Base-by-base conservation (phyloP, 2,113 vertebrate species). In the Sebastes fasciatus region DNA sequence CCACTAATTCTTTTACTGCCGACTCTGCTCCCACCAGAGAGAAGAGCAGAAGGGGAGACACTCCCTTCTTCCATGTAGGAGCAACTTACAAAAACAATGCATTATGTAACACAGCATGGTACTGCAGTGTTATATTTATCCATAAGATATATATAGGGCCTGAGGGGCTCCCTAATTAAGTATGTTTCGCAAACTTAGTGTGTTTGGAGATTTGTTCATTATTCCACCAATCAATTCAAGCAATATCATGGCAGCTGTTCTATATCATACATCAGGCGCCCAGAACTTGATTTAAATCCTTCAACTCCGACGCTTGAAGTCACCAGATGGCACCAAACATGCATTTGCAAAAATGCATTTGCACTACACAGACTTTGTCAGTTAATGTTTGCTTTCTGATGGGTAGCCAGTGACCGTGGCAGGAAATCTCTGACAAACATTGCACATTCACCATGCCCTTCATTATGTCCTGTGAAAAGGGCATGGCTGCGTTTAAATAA, bases 311-410 rank as follows among this genome's bases (percentile, higher is more conserved):
- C 40, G 77, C 77, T 91, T 86, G 75, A 89, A 93, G 88, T 93
- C 91, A 93, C 82, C 92, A 94, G 92, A 94, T 93, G 92, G 93
- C 90, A 90, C 88, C 88, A 93, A 85, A 91, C 86, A 88, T 89
- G 78, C 91, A 88, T 91, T 82, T 88, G 81, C 16, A 79, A 77
- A 82, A 83, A 81, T 45, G 19, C 77, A 91, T 92, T 91, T 92
- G 82, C 86, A 93, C 86, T 79, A 87, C 86, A 89, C 77, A 87
- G 79, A 89, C 66, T 67, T 60, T 61, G 52, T 55, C 80, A 79
- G 79, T 80, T 80, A 46, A 79, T 80, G 62, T 88, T 90, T 86
- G 84, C 63, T 65, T 54, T 91, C 57, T 91, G 84, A 87, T 87
- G 83, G 66, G 45, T 45, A 60, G 72, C 79, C 84, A 87, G 80